Base-by-base conservation (phyloP, 2,113 vertebrate genomes). In the Budorcas taxicolor region DNA sequence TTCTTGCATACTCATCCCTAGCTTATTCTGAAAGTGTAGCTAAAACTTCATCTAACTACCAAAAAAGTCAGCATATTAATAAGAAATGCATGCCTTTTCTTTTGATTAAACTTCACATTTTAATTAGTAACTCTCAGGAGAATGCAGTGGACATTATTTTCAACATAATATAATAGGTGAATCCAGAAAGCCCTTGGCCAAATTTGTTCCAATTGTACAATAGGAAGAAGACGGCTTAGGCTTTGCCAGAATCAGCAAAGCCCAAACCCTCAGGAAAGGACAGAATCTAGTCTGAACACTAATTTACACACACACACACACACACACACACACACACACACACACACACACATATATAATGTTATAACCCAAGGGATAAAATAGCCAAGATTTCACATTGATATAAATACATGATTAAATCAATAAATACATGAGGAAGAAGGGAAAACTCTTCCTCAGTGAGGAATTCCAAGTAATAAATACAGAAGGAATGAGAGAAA, bases 21-120 rank as follows among this genome's bases (percentile, higher is more conserved):
- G 9, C 29, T 86, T 87, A 76, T 57, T 93, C 82, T 76, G 81
- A 95, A 94, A 91, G n/a, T 80, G 21, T 29, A 92, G 81, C 45
- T 94, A 92, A 96, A 93, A 94, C 95, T 85, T 88, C n/a, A 91
- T 15, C 67, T 40, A 74, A 90, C 23, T 95, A 86, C 31, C 78
- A 95, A 87, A 74, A 36, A 90, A 45, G 17, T 89, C 53, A 83
- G 50, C 11, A 60, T 97, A 82, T 97, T 94, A 89, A 62, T 88
- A 81, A 36, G 78, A 47, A 94, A 53, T 0, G 0, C 71, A 47
- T 45, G 45, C 10, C 53, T 14, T 89, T 87, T 40, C 12, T 88
- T 94, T 94, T 67, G 31, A 92, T 55, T 97, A 81, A 92, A 90
- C 57, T 60, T 96, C 84, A 23, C 67, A 40, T 58, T 90, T 94